phyloP scores from a whole-genome alignment of 1,140 invertebrate species.

The Atta cephalotes region DNA sequence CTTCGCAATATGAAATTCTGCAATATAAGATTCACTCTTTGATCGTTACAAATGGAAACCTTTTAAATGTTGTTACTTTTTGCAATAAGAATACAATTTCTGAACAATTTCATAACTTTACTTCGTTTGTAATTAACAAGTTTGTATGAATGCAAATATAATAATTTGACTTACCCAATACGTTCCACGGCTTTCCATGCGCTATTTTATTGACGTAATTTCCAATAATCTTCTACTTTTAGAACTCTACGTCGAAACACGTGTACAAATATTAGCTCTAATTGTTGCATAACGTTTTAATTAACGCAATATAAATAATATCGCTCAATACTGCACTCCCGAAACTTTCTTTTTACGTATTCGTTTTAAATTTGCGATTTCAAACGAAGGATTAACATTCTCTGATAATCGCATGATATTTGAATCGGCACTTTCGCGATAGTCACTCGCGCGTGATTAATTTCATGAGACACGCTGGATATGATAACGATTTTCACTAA shows the following conservation, averaged over 20 bases:
- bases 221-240: background rate
- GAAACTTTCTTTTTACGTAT: background rate
- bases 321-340: background rate
- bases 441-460: slow-evolving; percentile 4
- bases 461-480: background rate
- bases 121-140: background rate
- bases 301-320: slow-evolving; percentile 17
- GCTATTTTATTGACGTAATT: background rate
- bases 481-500: slow-evolving; percentile 12
- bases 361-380: background rate
- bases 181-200: background rate
- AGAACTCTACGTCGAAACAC: background rate
- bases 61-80: background rate
- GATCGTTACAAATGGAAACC: background rate
- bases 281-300: background rate
- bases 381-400: background rate
- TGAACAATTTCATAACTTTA: background rate
- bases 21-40: no score
- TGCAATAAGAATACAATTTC: background rate
- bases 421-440: slow-evolving; percentile 4
- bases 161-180: background rate
- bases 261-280: background rate
- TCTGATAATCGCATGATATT: background rate
- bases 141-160: no score
- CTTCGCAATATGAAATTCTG: background rate